phyloP scores from a whole-genome alignment of 2,113 vertebrate species.

The Sphaerodactylus townsendi region DNA sequence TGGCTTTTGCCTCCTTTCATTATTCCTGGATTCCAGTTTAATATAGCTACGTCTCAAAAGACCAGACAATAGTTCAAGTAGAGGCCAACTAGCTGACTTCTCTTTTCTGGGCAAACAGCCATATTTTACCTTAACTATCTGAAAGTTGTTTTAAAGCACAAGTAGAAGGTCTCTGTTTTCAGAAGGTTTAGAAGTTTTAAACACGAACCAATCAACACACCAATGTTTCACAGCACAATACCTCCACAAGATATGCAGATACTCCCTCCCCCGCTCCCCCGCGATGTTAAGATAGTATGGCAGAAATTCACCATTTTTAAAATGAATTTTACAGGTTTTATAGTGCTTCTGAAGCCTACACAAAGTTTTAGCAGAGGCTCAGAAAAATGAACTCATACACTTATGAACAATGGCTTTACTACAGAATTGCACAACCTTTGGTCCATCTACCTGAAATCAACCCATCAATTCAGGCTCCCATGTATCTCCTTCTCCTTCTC shows the following conservation, averaged over 20 bases:
- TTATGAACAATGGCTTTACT: neutral
- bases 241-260: neutral
- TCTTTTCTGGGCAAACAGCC: neutral
- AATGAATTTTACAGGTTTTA: neutral
- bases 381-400: neutral
- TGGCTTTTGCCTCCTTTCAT: neutral
- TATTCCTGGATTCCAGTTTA: neutral
- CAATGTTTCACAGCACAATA: neutral
- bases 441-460: neutral
- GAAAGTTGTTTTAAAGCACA: neutral
- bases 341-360: neutral
- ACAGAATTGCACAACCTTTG: neutral
- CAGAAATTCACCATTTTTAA: too few relatives aligned
- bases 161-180: neutral
- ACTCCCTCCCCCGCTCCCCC: too few relatives aligned
- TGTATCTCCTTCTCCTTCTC: too few relatives aligned
- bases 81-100: neutral
- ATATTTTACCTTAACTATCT: neutral
- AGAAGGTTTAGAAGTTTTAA: neutral
- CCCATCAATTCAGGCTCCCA: neutral
- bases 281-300: neutral
- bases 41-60: neutral
- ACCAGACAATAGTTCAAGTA: neutral
- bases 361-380: neutral
- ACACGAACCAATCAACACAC: neutral